These are phyloP conservation scores for Castor canadensis DNA, from an alignment of 2,113 vertebrate genomes.

Conservation along the genomic window DNA sequence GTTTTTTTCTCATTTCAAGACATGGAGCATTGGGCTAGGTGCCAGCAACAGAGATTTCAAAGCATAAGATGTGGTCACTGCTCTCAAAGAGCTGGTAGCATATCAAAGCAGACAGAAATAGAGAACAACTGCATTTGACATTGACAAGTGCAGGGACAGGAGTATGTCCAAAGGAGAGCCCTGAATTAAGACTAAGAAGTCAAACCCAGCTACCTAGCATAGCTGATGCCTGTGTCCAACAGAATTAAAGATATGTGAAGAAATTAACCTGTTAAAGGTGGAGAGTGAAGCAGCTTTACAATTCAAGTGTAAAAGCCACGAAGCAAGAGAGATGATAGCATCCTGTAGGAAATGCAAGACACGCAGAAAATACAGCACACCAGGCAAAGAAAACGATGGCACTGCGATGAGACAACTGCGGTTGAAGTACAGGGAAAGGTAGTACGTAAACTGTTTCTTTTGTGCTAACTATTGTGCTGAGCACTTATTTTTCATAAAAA, in stretches of 20 bases:
- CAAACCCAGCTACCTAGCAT: not conserved
- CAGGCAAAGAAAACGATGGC: not conserved
- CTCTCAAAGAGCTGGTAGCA: not conserved
- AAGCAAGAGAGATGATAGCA: not conserved
- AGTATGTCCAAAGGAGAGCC: not conserved
- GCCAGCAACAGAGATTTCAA: not conserved
- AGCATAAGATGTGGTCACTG: not conserved
- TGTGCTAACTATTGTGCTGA: not conserved
- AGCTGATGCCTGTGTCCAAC: not conserved
- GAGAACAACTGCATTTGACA: not conserved
- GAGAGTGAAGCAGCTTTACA: not conserved
- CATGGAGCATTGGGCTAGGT: not conserved
- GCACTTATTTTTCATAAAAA: not conserved
- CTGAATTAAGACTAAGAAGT: not conserved
- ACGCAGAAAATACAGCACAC: not conserved
- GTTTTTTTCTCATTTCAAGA: not conserved
- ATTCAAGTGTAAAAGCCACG: not conserved
- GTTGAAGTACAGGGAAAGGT: not conserved
- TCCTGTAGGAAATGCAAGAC: not conserved
- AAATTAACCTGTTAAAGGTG: not conserved
- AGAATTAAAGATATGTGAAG: not conserved
- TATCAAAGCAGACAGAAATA: not conserved
- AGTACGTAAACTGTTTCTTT: too few species aligned
- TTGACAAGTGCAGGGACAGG: slow-evolving; percentile 21
- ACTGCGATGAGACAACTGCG: fast-evolving